Base-by-base conservation (phyloP, 2,113 vertebrate genomes). In the Lasiurus cinereus region DNA sequence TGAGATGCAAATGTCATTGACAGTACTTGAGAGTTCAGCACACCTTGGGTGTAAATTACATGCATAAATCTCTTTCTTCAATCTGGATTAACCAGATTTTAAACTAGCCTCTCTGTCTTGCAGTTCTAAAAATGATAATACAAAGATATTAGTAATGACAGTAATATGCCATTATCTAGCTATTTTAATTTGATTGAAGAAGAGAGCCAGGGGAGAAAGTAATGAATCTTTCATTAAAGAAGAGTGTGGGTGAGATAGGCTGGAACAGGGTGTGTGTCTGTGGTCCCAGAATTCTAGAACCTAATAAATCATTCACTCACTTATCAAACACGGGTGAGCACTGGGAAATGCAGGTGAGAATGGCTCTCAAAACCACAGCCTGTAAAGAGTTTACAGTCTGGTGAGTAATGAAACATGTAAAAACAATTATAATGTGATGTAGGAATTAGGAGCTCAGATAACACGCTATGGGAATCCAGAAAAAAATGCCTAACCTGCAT, bases 181-280 rank as follows among this genome's bases (percentile, higher is more conserved):
- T 84, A 27, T 77, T 79, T 79, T 84, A 88, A 88, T 95, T 86
- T 72, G 36, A 86, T 88, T 86, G 73, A 89, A 94, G 78, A 92
- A 70, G 36, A 86, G 56, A 82, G 39, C 22, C 43, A 67, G 54
- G 48, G 29, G 76, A 93, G 64, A 90, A 73, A 80, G 50, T 66
- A 80, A 80, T 31, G 46, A 74, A 27, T 8, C 59, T 94, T 86
- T 22, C 8, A 56, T 76, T 90, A 88, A 83, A 67, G 66, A 83
- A 59, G 14, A 73, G 5, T 19, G 52, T 84, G 15, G 13, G 4
- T 50, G 43, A 93, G 43, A 89, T 46, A 85, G 29, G 2, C 9
- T 62, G 46, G 64, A 70, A 15, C 43, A 87, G 9, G 54, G 22
- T 36, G 24, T 80, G 29, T 83, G 31, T 43, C 21, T 14, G 6